Base-by-base conservation (phyloP, 2,888 invertebrate species). In the Apamea crenata region DNA sequence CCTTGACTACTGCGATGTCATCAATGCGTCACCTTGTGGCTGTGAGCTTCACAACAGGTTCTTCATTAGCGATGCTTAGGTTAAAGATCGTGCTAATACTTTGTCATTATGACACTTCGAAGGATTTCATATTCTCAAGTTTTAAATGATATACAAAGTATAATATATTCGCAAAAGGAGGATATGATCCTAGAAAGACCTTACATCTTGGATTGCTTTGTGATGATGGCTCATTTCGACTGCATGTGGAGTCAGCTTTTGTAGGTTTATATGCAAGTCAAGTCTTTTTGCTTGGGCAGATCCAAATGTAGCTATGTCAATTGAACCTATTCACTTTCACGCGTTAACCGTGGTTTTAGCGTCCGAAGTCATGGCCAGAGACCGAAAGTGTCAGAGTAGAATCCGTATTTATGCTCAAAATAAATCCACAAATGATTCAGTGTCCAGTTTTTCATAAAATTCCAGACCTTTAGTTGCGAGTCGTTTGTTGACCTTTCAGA, bases 11-110 rank as follows among this genome's bases (percentile, higher is more conserved):
- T 29, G 78, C 78, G 75, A 84, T 80, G 80, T 80, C 76, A 84
- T 84, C 71, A 77, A 63, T 80, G 80, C 76, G 76, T 85, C 87
- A 87, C 74, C 80, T 74, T 83, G 72, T n/a, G 68, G 21, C 65
- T 67, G 68, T 16, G 61, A 47, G 29, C 69, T 78, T 40, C 53
- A 67, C 68, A 59, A 78, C 75, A 80, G n/a, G 61, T 75, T 86
- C 67, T 66, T 69, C 80, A 77, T 87, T 87, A 75, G 71, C 84
- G 32, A 71, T 71, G 29, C 65, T 68, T 80, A 70, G 76, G 74
- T 77, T 72, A 77, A 80, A 87, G 47, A 72, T 74, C 71, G 65
- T 77, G 53, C 61, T 79, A 72, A 84, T 75, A 70, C 69, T 84
- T 78, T 70, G 32, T 63, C 73, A 82, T 69, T 66, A 73, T 40